Evolutionary conservation across 2,797 vertebrate species (phyloP), one percentile per base, ranked within the genome.

Genomic region (Parauchenoglanis punctatus): DNA sequence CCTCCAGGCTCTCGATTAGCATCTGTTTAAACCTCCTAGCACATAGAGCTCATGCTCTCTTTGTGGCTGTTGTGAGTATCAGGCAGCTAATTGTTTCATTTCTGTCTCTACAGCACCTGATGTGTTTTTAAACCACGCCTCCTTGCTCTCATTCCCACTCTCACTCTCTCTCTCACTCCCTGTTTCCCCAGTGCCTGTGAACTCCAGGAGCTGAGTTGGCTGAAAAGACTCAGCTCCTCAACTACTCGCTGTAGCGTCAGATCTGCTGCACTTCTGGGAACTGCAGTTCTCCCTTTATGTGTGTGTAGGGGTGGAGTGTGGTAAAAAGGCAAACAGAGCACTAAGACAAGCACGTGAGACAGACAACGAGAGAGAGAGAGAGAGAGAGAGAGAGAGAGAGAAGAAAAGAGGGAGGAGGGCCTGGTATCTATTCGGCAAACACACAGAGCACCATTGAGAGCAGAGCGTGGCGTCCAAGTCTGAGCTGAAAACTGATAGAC

Each of bases 401-500:
- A 49, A 84, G 52, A 52, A 61, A 80, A 44, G 70, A 75, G 83
- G 72, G 83, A 87, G 78, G 88, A 83, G 88, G 90, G 91, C 87
- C 93, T 91, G 91, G 93, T 91, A 88, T 85, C 93, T 88, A 86
- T 94, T 95, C 92, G 94, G 91, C 92, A 86, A 85, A 28, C 91
- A 94, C 87, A 96, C 94, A 95, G 94, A 94, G 91, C 90, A 81
- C 94, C 90, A 95, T 95, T 96, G 93, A 96, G 90, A 85, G 87
- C 46, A 23, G 90, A 92, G 91, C 54, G 1, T 28, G 70, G 59
- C 67, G 89, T 88, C 93, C 86, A 87, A 93, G 91, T 92, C 91
- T 81, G 91, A 93, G 91, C 92, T 94, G 94, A 91, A 94, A 93
- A 93, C 92, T 93, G 94, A 95, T 93, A 91, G 94, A 93, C 91